Evolutionary conservation across 2,113 vertebrate genomes (phyloP).

Genomic region (Condylura cristata): DNA sequence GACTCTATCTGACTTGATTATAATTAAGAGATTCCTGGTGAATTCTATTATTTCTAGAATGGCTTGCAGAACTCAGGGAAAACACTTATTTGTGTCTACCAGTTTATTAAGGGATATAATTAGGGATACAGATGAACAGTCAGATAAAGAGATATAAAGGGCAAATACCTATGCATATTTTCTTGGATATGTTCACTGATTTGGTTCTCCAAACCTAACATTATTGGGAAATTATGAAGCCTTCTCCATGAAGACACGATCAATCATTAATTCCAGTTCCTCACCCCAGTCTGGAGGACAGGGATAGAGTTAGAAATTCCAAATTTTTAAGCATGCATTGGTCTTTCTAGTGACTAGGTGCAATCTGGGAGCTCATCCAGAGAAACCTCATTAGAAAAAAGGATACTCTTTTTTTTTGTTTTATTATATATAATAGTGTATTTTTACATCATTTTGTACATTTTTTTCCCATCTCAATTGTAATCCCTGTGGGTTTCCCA

Average conservation of each 20-base stretch:
- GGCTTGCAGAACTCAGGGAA: not conserved
- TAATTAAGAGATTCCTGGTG: no score
- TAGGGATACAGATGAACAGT: not conserved
- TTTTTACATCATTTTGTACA: no score
- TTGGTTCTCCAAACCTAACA: not conserved
- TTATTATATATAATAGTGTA: no score
- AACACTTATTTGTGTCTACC: not conserved
- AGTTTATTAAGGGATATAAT: not conserved
- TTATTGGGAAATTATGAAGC: not conserved
- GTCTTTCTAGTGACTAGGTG: not conserved
- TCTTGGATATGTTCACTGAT: not conserved
- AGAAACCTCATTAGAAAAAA: not conserved
- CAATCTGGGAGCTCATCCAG: not conserved
- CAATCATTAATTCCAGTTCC: not conserved
- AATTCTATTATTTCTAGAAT: not conserved
- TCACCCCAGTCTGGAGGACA: not conserved
- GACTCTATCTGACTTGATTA: no score
- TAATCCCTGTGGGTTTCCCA: no score
- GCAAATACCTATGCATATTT: no score
- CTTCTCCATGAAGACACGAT: not conserved
- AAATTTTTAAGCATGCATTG: not conserved
- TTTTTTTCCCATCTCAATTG: no score
- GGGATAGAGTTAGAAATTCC: not conserved
- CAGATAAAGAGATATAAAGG: not conserved
- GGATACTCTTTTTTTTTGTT: no score